Evolutionary conservation across 37 sponge, comb jelly and placozoan species (phyloP), one percentile per base, ranked within the genome.

Genomic region (Crambe crambe): DNA sequence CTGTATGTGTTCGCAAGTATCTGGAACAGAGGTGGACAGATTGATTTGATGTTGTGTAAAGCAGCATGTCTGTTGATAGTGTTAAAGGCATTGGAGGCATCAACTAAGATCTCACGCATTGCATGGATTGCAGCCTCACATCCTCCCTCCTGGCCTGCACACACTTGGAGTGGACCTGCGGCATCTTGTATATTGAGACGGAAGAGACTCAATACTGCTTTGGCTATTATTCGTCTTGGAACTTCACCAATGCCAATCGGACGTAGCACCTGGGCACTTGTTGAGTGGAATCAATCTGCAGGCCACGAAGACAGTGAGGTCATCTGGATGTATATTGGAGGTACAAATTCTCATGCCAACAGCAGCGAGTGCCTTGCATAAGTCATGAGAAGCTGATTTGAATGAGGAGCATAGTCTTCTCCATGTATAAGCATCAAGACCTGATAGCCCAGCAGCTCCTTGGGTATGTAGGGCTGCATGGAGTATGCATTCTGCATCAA

Each of bases 51-150:
- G 77, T 89, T 89, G 63, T 75, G 75, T 12, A 89, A 77, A n/a
- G 90, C 60, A 17, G 76, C 75, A 57, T 83, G 70, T 37, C 90
- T 43, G 69, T 79, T 83, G 54, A 89, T 66, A 23, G 70, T 39
- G 47, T 83, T 89, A 58, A 84, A 89, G 21, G 90, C 90, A 73
- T 89, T 89, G 18, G 75, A 42, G 37, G 90, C 90, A 84, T 89
- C 90, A 6, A 84, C 90, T n/a, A 87, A 75, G 41, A 66, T 27
- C 22, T 64, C 37, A 18, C 70, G 40, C 79, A 89, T 82, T 12
- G 68, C 79, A 73, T 89, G 90, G n/a, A 89, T 39, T 5, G 85
- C 81, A 56, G 80, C 80, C 60, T 89, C 90, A 68, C 80, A 80
- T 15, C 83, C 89, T 35, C 68, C 74, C 20, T 88, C 83, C n/a